Base-by-base conservation (phyloP, 2,113 vertebrate genomes). In the Cardinalis cardinalis region DNA sequence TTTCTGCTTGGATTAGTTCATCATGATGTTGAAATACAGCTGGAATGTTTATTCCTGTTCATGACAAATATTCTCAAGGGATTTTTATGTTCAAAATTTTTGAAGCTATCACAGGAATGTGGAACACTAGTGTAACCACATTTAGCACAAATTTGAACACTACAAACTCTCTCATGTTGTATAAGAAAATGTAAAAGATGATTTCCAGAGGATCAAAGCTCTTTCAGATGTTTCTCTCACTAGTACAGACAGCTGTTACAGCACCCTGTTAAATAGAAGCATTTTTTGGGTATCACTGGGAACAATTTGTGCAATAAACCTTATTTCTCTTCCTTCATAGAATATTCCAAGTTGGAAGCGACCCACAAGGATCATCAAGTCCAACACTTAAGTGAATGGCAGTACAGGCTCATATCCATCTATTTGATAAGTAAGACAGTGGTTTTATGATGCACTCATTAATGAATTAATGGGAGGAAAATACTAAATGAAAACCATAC, bases 241-340 rank as follows among this genome's bases (percentile, higher is more conserved):
- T 44, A 32, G 3, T 41, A 46, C 6, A 48, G 55, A 28, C 31
- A 71, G 20, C 1, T 0, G 9, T 75, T 75, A 59, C 12, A 46
- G 14, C 13, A 59, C 18, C 17, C 8, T 51, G 23, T 46, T 60
- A 75, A 68, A 58, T 0, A 59, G 34, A 79, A 71, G 10, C 1
- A 32, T 8, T 66, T 68, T 68, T 11, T 0, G 1, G 12, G 7
- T 81, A 29, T 69, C 21, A 12, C 3, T 41, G 3, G 12, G 12
- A 31, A 31, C 32, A 8, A 68, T 49, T 46, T 68, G 18, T 72
- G 53, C 26, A 73, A 38, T 34, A 59, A 73, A 72, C 6, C 5
- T 31, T 53, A 20, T 34, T 69, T 69, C 18, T 58, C 55, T 66
- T 63, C 51, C 74, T 70, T 43, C 51, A 63, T 6, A 24, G 25